Percentiles rank a stretch among this genome's conserved stretches.
Evolutionary conservation across 2,888 invertebrate species (phyloP).

Genomic region (Mythimna loreyi): DNA sequence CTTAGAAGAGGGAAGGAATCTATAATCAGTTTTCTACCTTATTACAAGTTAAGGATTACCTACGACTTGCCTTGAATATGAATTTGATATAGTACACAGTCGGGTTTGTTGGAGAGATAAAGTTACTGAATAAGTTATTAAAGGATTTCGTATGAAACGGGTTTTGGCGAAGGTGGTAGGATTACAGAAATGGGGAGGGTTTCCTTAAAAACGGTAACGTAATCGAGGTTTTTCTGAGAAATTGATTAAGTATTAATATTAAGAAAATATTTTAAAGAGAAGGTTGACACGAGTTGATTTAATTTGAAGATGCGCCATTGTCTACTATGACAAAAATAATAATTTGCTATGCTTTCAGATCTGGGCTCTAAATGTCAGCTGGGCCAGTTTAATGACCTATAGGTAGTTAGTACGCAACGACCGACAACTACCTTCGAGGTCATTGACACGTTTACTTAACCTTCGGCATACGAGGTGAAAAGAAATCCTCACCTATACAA

Average conservation of each 20-base stretch:
- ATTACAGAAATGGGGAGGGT: conserved; percentile 33
- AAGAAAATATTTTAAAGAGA: too few relatives aligned
- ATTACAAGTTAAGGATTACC: conserved; percentile 59
- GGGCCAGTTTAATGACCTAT: too few relatives aligned
- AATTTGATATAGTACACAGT: conserved; percentile 45
- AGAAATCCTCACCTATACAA: too few relatives aligned
- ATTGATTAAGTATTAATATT: neutral
- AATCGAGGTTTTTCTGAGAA: neutral
- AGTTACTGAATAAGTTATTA: conserved; percentile 47
- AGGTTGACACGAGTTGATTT: neutral
- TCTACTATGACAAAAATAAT: too few relatives aligned
- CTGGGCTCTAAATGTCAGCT: too few relatives aligned
- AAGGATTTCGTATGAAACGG: conserved; percentile 45
- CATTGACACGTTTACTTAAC: too few relatives aligned
- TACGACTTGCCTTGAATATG: conserved; percentile 49
- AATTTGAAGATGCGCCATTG: neutral
- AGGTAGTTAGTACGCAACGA: too few relatives aligned
- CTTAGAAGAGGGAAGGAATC: conserved; percentile 68
- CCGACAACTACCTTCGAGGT: too few relatives aligned
- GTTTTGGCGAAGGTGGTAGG: conserved; percentile 31
- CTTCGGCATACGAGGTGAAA: too few relatives aligned
- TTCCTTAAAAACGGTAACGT: conserved; percentile 29
- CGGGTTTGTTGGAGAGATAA: conserved; percentile 36
- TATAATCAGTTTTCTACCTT: conserved; percentile 72
- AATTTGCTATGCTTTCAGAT: too few relatives aligned